Evolutionary conservation across 2,888 invertebrate species (phyloP), one percentile per base, ranked within the genome.

Genomic region (Altica lythri): DNA sequence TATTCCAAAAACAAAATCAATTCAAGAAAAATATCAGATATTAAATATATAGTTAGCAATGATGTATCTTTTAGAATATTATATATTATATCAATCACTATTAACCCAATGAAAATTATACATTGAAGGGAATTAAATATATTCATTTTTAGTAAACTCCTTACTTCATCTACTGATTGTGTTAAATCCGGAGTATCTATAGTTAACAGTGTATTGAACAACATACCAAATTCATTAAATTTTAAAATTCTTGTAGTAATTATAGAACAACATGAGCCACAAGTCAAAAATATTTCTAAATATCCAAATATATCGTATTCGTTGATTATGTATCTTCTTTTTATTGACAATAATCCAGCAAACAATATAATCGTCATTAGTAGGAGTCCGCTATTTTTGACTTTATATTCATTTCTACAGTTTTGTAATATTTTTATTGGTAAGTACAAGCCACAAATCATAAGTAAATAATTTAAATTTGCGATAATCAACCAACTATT

Each of bases 1-100:
- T 40, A 45, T 42, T 61, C 48, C 9, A 52, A 17, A 16, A 51
- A 55, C 9, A 57, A 14, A 10, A 53, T 42, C 9, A 54, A 8
- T 14, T 55, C 51, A 5, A 52, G 17, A 16, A 55, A 34, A 8
- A 40, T 13, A 22, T 19, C 38, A 3, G 40, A 14, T 14, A 49
- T 32, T 9, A 18, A n/a, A 22, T 48, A 37, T 12, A 18, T 17
- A 38, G 4, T 4, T n/a, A 27, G 9, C n/a, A n/a, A n/a, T 9
- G 14, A n/a, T 22, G 6, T 37, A 4, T 27, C 9, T 6, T 2
- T 37, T 4, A 17, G 1, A 19, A 32, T 19, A n/a, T n/a, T 14
- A 22, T 13, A 14, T 14, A 16, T 12, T 10, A 43, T 4, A 34
- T 42, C 32, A 17, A 1, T 8, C 13, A 4, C n/a, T 8, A 34